Evolutionary conservation across 1,140 invertebrate species (phyloP).

Genomic region (Psix sp.): DNA sequence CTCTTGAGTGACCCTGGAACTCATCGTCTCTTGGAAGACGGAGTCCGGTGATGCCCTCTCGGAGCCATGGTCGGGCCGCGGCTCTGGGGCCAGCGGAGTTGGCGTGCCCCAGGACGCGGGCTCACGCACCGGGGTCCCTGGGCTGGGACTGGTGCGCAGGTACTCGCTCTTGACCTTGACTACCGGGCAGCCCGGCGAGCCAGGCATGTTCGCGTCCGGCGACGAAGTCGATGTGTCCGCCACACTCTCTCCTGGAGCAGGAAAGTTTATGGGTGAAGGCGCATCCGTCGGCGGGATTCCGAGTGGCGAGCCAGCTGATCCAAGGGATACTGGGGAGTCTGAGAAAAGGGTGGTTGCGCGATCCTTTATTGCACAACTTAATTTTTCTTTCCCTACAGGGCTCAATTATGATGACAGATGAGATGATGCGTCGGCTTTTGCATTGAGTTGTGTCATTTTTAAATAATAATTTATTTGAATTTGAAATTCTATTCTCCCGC

Average conservation of each 20-base stretch:
- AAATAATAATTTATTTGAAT: too few relatives aligned
- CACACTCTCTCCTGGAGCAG: constrained; percentile 87
- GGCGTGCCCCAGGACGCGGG: constrained; percentile 40
- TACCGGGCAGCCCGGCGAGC: constrained; percentile 80
- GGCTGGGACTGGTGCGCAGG: constrained; percentile 73
- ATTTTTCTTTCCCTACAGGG: constrained; percentile 25
- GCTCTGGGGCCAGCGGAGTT: constrained; percentile 57
- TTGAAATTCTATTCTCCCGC: too few relatives aligned
- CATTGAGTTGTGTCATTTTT: too few relatives aligned
- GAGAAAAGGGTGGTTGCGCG: constrained; percentile 64
- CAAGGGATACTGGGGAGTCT: constrained; percentile 76
- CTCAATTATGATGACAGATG: constrained; percentile 2
- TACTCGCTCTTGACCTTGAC: constrained; percentile 77
- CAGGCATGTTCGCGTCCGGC: constrained; percentile 86
- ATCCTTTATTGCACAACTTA: constrained; percentile 40
- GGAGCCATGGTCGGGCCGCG: constrained; percentile 61
- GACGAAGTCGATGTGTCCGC: constrained; percentile 93
- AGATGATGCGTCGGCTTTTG: too few relatives aligned
- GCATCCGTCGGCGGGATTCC: constrained; percentile 73
- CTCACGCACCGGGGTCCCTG: constrained; percentile 66
- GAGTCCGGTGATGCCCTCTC: constrained; percentile 75
- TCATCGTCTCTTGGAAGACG: constrained; percentile 70
- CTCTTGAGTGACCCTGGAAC: constrained; percentile 68
- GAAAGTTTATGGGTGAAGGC: constrained; percentile 76
- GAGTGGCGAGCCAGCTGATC: constrained; percentile 75